Evolutionary conservation across 2,888 invertebrate genomes (phyloP).

Genomic region (Terebella lapidaria): DNA sequence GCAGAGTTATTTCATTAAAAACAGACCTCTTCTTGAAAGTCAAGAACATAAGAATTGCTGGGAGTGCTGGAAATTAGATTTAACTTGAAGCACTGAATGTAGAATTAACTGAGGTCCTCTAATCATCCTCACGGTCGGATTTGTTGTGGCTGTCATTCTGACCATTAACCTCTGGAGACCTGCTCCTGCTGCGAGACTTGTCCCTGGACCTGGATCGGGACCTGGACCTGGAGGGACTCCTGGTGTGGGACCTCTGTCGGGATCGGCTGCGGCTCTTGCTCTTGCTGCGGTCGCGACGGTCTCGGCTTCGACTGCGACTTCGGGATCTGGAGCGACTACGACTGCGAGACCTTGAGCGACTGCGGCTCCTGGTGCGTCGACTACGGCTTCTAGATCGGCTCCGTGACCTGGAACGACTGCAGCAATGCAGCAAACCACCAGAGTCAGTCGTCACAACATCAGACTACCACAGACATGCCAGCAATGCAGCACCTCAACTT

Average conservation of each 20-base stretch:
- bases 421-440: not conserved
- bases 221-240: constrained; percentile 53
- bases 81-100: not conserved
- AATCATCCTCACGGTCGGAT: constrained; percentile 1
- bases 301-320: constrained; percentile 11
- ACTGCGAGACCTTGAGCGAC: not conserved
- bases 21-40: no score
- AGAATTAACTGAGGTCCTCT: no score
- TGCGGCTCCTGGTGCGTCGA: constrained; percentile 46
- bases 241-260: constrained; percentile 59
- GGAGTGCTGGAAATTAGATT: no score
- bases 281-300: constrained; percentile 6
- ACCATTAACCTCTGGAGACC: not conserved
- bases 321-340: constrained; percentile 58
- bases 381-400: constrained; percentile 65
- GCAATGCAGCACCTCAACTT: no score
- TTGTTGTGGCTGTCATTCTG: not conserved
- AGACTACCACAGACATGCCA: no score
- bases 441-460: no score
- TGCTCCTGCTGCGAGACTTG: constrained; percentile 15
- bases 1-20: no score
- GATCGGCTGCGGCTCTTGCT: constrained; percentile 28
- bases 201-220: constrained; percentile 56
- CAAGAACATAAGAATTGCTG: no score
- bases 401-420: constrained; percentile 37